Evolutionary conservation across 2,888 invertebrate species (phyloP).

Genomic region (Torymus texanus): DNA sequence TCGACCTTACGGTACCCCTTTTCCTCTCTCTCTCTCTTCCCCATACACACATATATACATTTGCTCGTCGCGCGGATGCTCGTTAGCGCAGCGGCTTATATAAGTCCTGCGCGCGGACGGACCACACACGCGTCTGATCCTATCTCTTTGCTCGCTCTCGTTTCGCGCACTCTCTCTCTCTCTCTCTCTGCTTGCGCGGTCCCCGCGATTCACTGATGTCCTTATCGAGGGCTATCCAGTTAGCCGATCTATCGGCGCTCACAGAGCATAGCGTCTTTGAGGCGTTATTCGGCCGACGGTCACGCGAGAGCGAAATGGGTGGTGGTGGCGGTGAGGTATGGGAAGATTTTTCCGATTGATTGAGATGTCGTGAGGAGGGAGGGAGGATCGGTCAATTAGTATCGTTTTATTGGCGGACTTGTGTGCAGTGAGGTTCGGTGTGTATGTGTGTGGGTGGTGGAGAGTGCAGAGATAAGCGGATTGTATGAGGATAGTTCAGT

Average conservation of each 20-base stretch:
- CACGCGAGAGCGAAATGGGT: neutral
- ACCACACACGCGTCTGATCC: constrained; percentile 74
- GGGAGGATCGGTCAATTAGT: too few species aligned
- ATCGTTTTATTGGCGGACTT: too few species aligned
- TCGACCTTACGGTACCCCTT: too few species aligned
- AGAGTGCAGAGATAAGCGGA: too few species aligned
- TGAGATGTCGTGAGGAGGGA: too few species aligned
- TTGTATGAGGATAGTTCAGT: too few species aligned
- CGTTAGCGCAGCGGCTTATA: constrained; percentile 66
- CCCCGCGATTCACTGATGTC: constrained; percentile 41
- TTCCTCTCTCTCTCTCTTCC: too few species aligned
- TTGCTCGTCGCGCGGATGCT: constrained; percentile 66
- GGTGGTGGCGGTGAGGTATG: too few species aligned
- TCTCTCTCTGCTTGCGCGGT: neutral
- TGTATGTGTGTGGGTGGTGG: too few species aligned
- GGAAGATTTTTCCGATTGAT: too few species aligned
- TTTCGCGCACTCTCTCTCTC: neutral
- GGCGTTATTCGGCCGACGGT: neutral
- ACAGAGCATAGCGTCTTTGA: neutral
- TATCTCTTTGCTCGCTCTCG: constrained; percentile 64
- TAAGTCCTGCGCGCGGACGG: constrained; percentile 73
- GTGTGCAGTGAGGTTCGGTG: too few species aligned
- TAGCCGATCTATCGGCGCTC: neutral
- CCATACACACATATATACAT: too few species aligned
- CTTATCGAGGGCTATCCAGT: constrained; percentile 36